These are phyloP conservation scores for Macheiramphus alcinus DNA, from an alignment of 2,113 vertebrate species.

Conservation along the genomic window DNA sequence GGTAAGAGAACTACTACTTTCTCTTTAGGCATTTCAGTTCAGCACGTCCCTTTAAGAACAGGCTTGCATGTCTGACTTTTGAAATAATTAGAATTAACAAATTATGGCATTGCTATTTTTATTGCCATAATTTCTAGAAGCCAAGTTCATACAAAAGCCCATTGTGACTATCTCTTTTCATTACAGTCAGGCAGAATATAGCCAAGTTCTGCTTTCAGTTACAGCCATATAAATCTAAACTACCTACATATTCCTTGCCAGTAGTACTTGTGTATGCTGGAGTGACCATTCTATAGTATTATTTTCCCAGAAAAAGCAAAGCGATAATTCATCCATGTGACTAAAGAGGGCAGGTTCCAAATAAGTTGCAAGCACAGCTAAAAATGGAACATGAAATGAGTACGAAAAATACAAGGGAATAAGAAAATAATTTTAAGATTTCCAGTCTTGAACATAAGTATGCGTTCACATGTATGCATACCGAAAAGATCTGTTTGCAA, in stretches of 20 bases:
- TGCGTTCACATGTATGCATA: neutral
- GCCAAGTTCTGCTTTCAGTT: constrained; percentile 56
- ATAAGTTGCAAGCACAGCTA: constrained; percentile 11
- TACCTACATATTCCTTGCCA: constrained; percentile 36
- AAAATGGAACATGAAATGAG: constrained; percentile 16
- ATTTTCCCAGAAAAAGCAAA: constrained; percentile 42
- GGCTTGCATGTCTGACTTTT: neutral
- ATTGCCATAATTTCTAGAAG: constrained; percentile 12
- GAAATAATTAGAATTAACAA: constrained; percentile 28
- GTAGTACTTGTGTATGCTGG: neutral
- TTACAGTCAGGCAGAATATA: constrained; percentile 21
- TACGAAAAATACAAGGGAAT: neutral
- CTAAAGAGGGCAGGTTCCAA: neutral
- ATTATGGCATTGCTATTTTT: constrained; percentile 46
- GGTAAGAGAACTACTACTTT: neutral
- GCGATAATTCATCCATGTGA: constrained; percentile 15
- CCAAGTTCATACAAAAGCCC: constrained; percentile 36
- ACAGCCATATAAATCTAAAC: constrained; percentile 48
- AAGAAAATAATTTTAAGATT: constrained; percentile 5
- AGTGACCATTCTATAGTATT: neutral
- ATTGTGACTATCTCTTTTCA: constrained; percentile 56
- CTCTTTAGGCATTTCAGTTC: neutral
- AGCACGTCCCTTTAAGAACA: neutral
- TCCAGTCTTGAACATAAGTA: neutral
- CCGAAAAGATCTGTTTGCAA: neutral